Base-by-base conservation (phyloP, 2,888 invertebrate species). In the Sarcophaga caerulescens region DNA sequence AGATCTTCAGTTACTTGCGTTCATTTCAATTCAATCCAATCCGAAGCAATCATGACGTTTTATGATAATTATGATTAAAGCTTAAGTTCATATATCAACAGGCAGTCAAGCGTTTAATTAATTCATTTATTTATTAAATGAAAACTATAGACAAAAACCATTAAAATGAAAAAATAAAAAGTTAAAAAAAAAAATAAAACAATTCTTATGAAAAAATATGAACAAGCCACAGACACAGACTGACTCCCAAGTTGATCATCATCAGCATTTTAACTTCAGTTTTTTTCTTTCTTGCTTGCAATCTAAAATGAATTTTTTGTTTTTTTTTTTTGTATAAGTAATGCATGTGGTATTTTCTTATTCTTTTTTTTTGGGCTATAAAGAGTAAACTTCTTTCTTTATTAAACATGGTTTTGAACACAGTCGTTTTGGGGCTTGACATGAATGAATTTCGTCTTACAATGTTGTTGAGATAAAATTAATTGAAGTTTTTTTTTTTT, bases 81-180 rank as follows among this genome's bases (percentile, higher is more conserved):
- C 73, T 85, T 85, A 81, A 85, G 77, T 85, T 81, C 74, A 85
- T 85, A 78, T 69, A 85, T 81, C 74, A 85, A 70, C 77, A 77
- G 73, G 85, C 85, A 85, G 77, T 85, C 85, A 85, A 70, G 74
- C 85, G 65, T 81, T 85, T 85, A 85, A 85, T 85, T 85, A 85
- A 85, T 85, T 81, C 84, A 84, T 84, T 70, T 77, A 77, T 73
- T 59, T 59, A 57, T 68, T 70, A 63, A 79, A 74, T 23, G 23
- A 68, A 74, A 69, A 74, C 0, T 19, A 70, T 17, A 59, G 35
- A 66, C 5, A 75, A 19, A 75, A 57, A 52, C 35, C 35, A 35
- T 35, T 35, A 35, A 35, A 35, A 35, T 10, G 6, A 35, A 35
- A 35, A 35, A 35, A 35, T 0, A 35, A 35, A 35, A 35, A 35